These are phyloP conservation scores for Cylloceria caligata DNA, from an alignment of 2,888 invertebrate genomes.

Conservation along the genomic window DNA sequence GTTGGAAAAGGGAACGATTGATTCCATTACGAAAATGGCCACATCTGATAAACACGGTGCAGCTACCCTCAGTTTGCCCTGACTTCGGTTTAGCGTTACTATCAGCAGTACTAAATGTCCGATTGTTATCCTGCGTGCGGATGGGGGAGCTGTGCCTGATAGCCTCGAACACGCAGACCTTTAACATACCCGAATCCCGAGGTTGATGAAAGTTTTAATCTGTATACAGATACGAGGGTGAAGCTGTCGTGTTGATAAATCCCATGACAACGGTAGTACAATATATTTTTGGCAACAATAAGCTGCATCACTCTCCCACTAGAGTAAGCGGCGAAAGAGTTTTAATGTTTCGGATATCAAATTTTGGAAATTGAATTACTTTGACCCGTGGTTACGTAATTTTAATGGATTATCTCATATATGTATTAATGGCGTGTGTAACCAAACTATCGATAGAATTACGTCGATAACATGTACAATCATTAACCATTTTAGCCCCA, in stretches of 20 bases:
- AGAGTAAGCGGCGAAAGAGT: constrained; percentile 20
- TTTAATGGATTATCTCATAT: no score
- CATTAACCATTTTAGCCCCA: no score
- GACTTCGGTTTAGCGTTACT: constrained; percentile 80
- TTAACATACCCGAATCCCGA: constrained; percentile 71
- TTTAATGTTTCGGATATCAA: constrained; percentile 16
- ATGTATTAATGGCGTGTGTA: no score
- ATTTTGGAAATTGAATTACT: constrained; percentile 27
- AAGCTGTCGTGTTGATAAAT: constrained; percentile 77
- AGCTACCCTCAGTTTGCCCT: constrained; percentile 63
- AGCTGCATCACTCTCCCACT: constrained; percentile 40
- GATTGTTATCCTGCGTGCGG: constrained; percentile 76
- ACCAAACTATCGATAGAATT: no score
- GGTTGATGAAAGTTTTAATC: constrained; percentile 81
- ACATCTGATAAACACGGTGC: constrained; percentile 58
- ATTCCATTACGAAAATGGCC: constrained; percentile 59
- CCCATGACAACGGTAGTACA: constrained; percentile 72
- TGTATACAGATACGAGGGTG: constrained; percentile 75
- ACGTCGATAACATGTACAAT: no score
- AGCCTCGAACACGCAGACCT: constrained; percentile 72
- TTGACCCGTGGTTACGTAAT: background rate
- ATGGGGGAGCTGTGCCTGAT: constrained; percentile 68
- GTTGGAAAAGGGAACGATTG: constrained; percentile 46
- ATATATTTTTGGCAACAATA: constrained; percentile 57
- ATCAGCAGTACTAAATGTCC: constrained; percentile 81